These are phyloP conservation scores for Dasyornis broadbenti DNA, from an alignment of 2,113 vertebrate genomes.

Conservation along the genomic window DNA sequence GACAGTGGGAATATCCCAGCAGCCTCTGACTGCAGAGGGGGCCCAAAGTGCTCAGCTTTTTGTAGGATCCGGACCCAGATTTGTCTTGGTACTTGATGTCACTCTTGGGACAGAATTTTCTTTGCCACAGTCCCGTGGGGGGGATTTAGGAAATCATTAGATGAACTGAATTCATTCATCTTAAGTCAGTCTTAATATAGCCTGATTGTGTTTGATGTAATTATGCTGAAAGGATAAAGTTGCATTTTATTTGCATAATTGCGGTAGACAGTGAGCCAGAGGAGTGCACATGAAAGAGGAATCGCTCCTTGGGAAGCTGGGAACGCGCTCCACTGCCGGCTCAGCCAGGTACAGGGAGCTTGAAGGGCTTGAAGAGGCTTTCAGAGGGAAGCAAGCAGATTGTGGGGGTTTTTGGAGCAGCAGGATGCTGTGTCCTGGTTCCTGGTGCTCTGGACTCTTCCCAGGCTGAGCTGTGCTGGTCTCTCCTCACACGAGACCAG, in stretches of 20 bases:
- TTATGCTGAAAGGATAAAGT: slow-evolving; percentile 62
- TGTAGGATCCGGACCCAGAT: not conserved
- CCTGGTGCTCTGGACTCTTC: not conserved
- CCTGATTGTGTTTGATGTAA: slow-evolving; percentile 53
- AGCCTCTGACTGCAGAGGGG: not conserved
- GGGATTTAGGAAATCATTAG: slow-evolving; percentile 23
- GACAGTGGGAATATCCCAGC: not conserved
- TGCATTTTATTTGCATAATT: slow-evolving; percentile 53
- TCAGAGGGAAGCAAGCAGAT: not conserved
- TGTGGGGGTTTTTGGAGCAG: not conserved
- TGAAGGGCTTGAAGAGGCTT: not conserved
- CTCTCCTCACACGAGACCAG: not conserved
- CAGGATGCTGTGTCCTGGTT: not conserved
- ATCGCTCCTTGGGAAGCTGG: not conserved
- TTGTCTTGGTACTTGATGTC: not conserved
- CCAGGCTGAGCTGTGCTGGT: not conserved
- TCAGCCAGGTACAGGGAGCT: not conserved
- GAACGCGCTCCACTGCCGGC: not conserved
- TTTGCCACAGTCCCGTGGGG: not conserved
- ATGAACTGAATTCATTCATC: slow-evolving; percentile 9
- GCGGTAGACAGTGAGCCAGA: slow-evolving; percentile 2
- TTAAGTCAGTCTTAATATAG: slow-evolving; percentile 51
- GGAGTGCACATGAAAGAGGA: not conserved
- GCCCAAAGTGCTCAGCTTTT: fast-evolving
- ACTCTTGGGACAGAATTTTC: slow-evolving; percentile 12